Evolutionary conservation across 2,797 vertebrate genomes (phyloP).

Genomic region (Balearica regulorum): DNA sequence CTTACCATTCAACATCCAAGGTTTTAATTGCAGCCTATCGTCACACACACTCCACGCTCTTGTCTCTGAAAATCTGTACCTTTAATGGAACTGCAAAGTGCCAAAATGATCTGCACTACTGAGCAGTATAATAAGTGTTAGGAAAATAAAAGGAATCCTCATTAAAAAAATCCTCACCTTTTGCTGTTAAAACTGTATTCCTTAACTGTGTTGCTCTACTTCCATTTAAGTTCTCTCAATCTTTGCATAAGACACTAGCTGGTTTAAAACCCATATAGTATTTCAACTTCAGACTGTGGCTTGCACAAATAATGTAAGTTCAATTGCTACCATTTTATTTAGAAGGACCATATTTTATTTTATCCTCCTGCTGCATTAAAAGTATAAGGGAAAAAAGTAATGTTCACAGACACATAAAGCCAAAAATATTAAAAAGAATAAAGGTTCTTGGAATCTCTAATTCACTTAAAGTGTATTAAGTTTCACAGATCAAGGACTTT

Average conservation of each 20-base stretch:
- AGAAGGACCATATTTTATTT: background rate
- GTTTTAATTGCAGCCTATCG: background rate
- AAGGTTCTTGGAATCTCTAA: background rate
- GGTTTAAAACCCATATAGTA: background rate
- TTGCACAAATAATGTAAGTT: background rate
- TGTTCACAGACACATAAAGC: background rate
- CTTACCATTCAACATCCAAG: background rate
- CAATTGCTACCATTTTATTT: background rate
- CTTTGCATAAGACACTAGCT: background rate
- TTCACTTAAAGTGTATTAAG: background rate
- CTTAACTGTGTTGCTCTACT: background rate
- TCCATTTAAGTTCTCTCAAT: background rate
- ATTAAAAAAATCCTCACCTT: background rate
- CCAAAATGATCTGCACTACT: background rate
- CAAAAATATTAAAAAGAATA: background rate
- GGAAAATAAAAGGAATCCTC: background rate
- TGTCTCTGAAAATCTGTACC: background rate
- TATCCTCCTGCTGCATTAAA: background rate
- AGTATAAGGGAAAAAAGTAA: background rate
- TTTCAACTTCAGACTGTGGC: background rate
- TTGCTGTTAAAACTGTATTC: background rate
- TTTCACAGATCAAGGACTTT: background rate
- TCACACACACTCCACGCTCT: background rate
- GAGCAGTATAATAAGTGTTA: background rate
- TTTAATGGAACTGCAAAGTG: background rate